phyloP scores from a whole-genome alignment of 2,797 vertebrate genomes.

The Lutjanus campechanus region DNA sequence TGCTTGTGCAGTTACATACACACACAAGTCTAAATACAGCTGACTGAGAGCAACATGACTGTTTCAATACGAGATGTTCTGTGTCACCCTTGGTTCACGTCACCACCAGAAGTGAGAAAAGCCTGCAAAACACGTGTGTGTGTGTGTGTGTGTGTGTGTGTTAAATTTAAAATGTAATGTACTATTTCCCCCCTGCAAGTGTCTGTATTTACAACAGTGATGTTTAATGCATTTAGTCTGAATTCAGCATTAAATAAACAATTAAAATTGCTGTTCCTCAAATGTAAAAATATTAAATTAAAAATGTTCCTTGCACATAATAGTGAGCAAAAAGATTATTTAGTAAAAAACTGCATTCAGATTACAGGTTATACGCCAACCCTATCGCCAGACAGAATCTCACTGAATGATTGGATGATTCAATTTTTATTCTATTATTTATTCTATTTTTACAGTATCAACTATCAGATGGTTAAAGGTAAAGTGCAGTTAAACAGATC shows the following conservation, averaged over 20 bases:
- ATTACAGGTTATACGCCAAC: neutral
- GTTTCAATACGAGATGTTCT: conserved; percentile 5
- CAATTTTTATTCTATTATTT: too few species aligned
- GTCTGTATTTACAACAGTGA: neutral
- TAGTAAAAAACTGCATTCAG: too few species aligned
- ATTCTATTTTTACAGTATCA: too few species aligned
- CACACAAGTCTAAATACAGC: conserved; percentile 19
- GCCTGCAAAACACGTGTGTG: neutral
- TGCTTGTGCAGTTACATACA: neutral
- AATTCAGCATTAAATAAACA: neutral
- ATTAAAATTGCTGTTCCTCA: too few species aligned
- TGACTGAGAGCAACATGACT: conserved; percentile 4
- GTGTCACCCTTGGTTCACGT: conserved; percentile 9
- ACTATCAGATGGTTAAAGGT: neutral
- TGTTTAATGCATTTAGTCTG: neutral
- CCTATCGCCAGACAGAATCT: neutral
- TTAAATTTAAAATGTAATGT: neutral
- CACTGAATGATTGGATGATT: too few species aligned
- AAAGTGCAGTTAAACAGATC: too few species aligned
- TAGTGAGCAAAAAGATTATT: too few species aligned
- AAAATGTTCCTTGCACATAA: too few species aligned
- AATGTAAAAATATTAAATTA: too few species aligned
- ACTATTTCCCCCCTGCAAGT: neutral
- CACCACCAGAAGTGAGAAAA: neutral
- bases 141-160: too few species aligned